phyloP scores from a whole-genome alignment of 2,797 vertebrate species.

The Selene dorsalis region DNA sequence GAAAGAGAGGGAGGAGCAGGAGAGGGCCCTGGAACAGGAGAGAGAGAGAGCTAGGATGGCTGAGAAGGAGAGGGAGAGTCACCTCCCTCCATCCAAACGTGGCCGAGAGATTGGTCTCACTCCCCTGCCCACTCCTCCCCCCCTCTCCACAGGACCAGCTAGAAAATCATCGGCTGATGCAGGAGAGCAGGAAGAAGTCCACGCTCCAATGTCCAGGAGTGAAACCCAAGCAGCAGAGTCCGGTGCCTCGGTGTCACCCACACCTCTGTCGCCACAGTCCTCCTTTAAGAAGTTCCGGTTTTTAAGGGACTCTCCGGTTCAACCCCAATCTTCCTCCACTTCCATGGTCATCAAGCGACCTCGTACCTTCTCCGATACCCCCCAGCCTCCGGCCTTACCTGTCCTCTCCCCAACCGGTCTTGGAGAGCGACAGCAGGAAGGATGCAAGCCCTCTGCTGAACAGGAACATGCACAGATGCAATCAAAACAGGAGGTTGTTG shows the following conservation, averaged over 20 bases:
- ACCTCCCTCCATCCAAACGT: conserved; percentile 78
- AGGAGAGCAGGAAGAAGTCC: conserved; percentile 58
- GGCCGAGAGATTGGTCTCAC: conserved; percentile 74
- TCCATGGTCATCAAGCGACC: conserved; percentile 80
- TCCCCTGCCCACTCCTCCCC: conserved; percentile 64
- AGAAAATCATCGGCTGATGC: conserved; percentile 65
- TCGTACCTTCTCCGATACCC: conserved; percentile 81
- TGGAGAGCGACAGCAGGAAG: conserved; percentile 45
- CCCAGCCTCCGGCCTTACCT: conserved; percentile 53
- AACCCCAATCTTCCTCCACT: conserved; percentile 63
- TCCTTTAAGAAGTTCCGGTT: conserved; percentile 83
- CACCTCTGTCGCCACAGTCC: conserved; percentile 72
- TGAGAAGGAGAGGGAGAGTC: conserved; percentile 76
- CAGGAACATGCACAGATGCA: conserved; percentile 36
- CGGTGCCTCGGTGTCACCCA: conserved; percentile 54
- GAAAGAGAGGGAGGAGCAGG: conserved; percentile 59
- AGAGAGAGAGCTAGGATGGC: conserved; percentile 62
- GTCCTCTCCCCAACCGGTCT: conserved; percentile 37
- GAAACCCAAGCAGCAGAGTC: conserved; percentile 61
- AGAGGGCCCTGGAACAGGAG: conserved; percentile 55
- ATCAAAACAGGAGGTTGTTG: conserved; percentile 44
- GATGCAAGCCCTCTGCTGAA: conserved; percentile 35
- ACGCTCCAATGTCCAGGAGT: conserved; percentile 38
- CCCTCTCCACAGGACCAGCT: conserved; percentile 68
- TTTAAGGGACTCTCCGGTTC: conserved; percentile 74